Base-by-base conservation (phyloP, 2,113 vertebrate genomes). In the Pimephales promelas region DNA sequence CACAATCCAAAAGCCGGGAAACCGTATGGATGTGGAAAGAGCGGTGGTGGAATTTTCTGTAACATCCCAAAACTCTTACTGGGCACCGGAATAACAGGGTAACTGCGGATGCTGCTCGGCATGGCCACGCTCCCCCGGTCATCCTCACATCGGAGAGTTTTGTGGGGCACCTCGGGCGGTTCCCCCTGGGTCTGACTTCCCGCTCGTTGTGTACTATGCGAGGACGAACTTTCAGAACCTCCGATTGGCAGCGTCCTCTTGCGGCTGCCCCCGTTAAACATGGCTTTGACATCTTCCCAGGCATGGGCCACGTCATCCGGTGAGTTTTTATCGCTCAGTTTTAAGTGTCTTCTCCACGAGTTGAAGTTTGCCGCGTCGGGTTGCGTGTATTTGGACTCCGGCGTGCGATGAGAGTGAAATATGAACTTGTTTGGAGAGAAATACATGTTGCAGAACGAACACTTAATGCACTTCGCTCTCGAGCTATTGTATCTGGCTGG, bases 271-370 rank as follows among this genome's bases (percentile, higher is more conserved):
- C 97, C 97, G 57, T 98, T 98, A 90, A 98, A 98, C 97, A 98
- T 98, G 90, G 97, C 97, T 92, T 98, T 98, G 85, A 98, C 97
- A 54, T 98, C 97, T 89, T 98, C 97, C 97, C 97, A 98, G 2
- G 97, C 97, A 87, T 97, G 96, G 56, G 93, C 91, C 82, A 99
- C 89, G 0, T 98, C 97, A 0, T 94, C 95, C 1, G 92, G 84
- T 85, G 93, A 90, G 83, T 74, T 90, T 88, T 97, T 96, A 87
- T 97, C 97, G 7, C 94, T 92, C 61, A 98, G 89, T 88, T 96
- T 96, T 34, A 98, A 95, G 87, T 98, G 97, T 3, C 97, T 93
- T 84, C 97, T 95, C 97, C 97, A 98, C 0, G 96, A 97, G 84
- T 97, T 97, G 87, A 97, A 97, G 88, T 97, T 97, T 47, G 96